Evolutionary conservation across 1,140 invertebrate genomes (phyloP).

Genomic region (Penaeus chinensis): DNA sequence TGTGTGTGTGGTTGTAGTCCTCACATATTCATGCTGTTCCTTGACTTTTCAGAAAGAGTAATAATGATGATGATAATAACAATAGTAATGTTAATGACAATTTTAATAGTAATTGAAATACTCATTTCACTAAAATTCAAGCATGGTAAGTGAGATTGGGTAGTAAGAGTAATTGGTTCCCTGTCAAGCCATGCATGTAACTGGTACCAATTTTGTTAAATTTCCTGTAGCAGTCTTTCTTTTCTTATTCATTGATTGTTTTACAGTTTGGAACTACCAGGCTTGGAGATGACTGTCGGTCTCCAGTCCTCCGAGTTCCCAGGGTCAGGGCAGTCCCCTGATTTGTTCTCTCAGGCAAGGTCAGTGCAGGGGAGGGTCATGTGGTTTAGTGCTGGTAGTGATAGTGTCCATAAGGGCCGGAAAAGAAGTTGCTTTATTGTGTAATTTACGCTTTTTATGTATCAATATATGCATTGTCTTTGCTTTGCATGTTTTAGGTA

Average conservation of each 20-base stretch:
- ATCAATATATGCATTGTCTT: no score
- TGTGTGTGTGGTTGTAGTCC: not conserved
- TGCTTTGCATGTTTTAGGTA: no score
- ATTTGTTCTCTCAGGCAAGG: conserved; percentile 37
- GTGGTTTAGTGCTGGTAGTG: not conserved
- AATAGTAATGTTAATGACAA: no score
- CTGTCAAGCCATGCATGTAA: not conserved
- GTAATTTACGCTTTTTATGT: no score
- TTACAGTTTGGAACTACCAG: conserved; percentile 45
- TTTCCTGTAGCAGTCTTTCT: not conserved
- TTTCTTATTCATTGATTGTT: not conserved
- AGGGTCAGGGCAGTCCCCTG: conserved; percentile 37
- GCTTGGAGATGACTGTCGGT: conserved; percentile 51
- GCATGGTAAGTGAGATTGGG: not conserved
- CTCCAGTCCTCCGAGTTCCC: conserved; percentile 10
- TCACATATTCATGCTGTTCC: not conserved
- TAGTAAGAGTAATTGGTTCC: not conserved
- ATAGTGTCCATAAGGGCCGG: no score
- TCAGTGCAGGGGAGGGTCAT: not conserved
- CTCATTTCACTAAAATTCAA: not conserved
- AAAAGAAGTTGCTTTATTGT: no score
- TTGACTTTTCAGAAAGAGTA: no score
- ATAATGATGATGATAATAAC: no score
- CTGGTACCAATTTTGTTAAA: not conserved
- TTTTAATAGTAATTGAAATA: no score